A percentile compares a stretch with the other conserved stretches of the same genome.
These are phyloP conservation scores for Lepilemur ruficaudatus DNA, from an alignment of 2,797 vertebrate genomes.

Conservation along the genomic window DNA sequence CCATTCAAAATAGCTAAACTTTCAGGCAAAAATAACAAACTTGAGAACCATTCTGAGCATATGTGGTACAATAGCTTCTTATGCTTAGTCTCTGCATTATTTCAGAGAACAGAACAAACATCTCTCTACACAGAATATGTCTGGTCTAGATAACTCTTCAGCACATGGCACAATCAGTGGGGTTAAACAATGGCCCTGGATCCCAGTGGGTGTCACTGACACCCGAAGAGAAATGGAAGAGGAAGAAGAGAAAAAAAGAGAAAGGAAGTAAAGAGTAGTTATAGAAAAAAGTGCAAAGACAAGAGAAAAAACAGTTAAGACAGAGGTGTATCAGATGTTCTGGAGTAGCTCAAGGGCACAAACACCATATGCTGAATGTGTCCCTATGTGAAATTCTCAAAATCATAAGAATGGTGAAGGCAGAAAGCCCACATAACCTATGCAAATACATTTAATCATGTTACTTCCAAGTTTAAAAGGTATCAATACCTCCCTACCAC, in stretches of 20 bases:
- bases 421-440: background rate
- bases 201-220: background rate
- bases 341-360: background rate
- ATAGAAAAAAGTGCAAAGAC: background rate
- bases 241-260: background rate
- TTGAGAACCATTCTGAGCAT: background rate
- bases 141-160: background rate
- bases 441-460: background rate
- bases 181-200: background rate
- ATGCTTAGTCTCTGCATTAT: background rate
- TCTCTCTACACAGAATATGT: background rate
- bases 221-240: background rate
- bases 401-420: background rate
- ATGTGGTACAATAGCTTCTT: background rate
- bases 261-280: background rate
- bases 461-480: constrained; percentile 2
- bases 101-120: background rate
- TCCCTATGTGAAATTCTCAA: background rate
- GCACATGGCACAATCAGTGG: background rate
- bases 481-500: background rate
- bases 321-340: background rate
- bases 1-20: background rate
- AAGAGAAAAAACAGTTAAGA: background rate
- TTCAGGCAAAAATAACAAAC: constrained; percentile 16
- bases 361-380: background rate